These are phyloP conservation scores for Oreochromis grahami DNA, from an alignment of 2,797 vertebrate genomes.

Conservation along the genomic window DNA sequence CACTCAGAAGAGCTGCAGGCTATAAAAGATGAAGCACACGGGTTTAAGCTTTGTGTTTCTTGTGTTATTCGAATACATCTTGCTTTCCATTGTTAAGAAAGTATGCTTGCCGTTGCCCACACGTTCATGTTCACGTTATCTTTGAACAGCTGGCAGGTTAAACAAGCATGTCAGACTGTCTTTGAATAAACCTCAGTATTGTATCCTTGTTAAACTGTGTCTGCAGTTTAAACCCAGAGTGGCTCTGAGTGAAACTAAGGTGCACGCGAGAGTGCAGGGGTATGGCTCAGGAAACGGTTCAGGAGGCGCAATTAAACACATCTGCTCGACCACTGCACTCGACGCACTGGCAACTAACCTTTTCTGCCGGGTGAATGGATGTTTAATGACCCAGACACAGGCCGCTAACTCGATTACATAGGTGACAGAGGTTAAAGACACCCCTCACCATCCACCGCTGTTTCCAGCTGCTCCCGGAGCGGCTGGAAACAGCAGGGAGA, in stretches of 20 bases:
- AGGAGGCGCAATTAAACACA: not conserved
- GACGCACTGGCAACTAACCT: not conserved
- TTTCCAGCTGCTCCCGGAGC: too few species aligned
- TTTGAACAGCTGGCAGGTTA: not conserved
- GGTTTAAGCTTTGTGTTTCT: not conserved
- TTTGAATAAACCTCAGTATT: not conserved
- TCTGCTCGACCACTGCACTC: not conserved
- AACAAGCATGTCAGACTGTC: not conserved
- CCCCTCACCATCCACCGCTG: not conserved
- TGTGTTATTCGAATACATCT: not conserved
- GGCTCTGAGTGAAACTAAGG: not conserved
- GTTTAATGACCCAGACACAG: not conserved
- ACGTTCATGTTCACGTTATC: not conserved
- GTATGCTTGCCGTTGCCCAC: not conserved
- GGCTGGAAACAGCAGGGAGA: not conserved
- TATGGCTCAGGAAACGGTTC: not conserved
- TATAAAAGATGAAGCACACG: not conserved
- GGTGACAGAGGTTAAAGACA: not conserved
- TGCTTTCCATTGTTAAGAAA: not conserved
- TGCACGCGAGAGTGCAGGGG: not conserved
- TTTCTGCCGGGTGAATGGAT: not conserved
- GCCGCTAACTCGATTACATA: not conserved
- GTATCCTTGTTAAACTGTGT: not conserved
- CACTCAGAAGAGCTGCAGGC: not conserved
- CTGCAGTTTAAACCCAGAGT: not conserved